Base-by-base conservation (phyloP, 2,797 vertebrate species). In the Coilia nasus region DNA sequence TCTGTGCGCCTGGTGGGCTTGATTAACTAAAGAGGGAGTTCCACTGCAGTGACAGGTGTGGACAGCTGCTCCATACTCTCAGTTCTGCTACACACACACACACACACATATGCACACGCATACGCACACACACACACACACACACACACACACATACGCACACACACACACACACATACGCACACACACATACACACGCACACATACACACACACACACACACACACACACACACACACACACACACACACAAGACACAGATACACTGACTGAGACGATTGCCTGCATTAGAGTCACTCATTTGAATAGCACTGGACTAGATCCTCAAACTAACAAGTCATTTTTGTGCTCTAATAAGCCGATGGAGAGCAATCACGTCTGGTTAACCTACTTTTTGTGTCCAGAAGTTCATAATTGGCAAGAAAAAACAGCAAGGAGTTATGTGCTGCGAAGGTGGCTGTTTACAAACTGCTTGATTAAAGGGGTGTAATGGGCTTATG, bases 401-500 rank as follows among this genome's bases (percentile, higher is more conserved):
- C 31, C 57, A 82, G 67, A 57, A 84, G 81, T 83, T 46, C 15
- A 78, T 83, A 82, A 82, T 84, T 41, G 50, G 80, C 80, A 50
- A 84, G 89, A 87, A 82, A 44, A 90, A 87, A 81, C 88, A 84
- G 83, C 67, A 64, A 83, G 85, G 81, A 82, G 87, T 89, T 83
- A 81, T 54, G 67, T 81, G 82, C 84, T 19, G 84, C 14, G 50
- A 54, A 82, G 83, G 67, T 46, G 23, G 67, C 62, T 85, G 85
- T 87, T 89, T 85, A 83, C 85, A 84, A 83, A 87, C 50, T 41
- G 81, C 59, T 71, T 88, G 86, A 88, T 91, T 87, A 90, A 89
- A 88, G 84, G 44, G 46, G 31, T 21, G 71, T 78, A 44, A 44
- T 78, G 71, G 9, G 71, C 35, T 78, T 82, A 54, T 82, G 54